Conservation (phyloP, 2,888 invertebrate species). For the Didymodactylos carnosus region DNA sequence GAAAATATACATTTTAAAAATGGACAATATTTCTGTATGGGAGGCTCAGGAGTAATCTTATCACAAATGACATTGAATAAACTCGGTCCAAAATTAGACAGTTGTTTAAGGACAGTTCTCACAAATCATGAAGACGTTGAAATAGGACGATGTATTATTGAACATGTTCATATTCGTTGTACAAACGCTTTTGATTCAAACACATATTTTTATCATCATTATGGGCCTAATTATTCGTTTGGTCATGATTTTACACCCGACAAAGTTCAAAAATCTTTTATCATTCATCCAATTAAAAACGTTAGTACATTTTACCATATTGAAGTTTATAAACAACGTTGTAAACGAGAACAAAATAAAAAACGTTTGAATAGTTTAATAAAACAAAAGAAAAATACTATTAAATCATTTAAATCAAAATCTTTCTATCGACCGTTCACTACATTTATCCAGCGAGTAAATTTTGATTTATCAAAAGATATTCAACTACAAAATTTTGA, state of each 20-base stretch:
- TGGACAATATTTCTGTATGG: neutral
- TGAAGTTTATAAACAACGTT: neutral
- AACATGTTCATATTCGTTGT: neutral
- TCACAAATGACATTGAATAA: neutral
- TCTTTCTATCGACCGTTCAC: too few relatives aligned
- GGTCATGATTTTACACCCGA: neutral
- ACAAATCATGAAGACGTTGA: neutral
- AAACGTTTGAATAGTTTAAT: too few relatives aligned
- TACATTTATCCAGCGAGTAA: neutral
- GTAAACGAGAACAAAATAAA: neutral
- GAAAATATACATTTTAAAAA: neutral
- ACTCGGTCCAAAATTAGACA: neutral
- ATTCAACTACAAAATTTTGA: neutral
- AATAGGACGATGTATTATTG: neutral
- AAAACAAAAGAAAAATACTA: neutral
- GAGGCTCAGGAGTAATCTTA: neutral
- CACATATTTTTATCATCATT: neutral
- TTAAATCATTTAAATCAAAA: too few relatives aligned
- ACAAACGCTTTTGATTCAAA: neutral
- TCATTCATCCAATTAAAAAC: neutral
- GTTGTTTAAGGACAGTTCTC: neutral
- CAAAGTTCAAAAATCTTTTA: neutral
- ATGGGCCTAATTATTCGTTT: neutral
- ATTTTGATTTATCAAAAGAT: neutral
- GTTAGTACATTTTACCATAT: neutral